Base-by-base conservation (phyloP, 2,888 invertebrate genomes). In the Ditula angustiorana region DNA sequence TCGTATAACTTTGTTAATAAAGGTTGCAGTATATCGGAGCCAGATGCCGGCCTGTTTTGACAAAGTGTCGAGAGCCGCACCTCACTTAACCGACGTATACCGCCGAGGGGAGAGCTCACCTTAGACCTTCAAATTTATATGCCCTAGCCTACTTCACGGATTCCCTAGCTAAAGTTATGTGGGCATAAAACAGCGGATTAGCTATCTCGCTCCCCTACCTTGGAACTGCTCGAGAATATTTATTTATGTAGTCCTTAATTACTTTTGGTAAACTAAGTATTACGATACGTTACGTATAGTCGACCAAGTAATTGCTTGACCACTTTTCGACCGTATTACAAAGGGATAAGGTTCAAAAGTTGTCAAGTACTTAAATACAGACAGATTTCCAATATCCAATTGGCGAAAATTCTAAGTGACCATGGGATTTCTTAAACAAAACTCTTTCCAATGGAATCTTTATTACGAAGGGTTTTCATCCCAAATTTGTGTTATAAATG, bases 1-100 rank as follows among this genome's bases (percentile, higher is more conserved):
- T 84, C 80, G 81, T 86, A 84, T 84, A 91, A 91, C 90, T 92
- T 92, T 90, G 88, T 87, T 91, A 90, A 89, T 90, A 90, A 89
- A 86, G 81, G 85, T 82, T 83, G 81, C 86, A 81, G 86, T 87
- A 84, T 86, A 88, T 88, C 77, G 80, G 76, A 71, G 78, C 74
- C 83, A 82, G 81, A 81, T 81, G 82, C 73, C 75, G 71, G 75
- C 69, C 73, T 74, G 73, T 75, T 76, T 74, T 73, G 76, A 77
- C 77, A 77, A 72, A 79, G 77, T 60, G 72, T 70, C 68, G 69
- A 69, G 64, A 55, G 55, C 57, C 50, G 56, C 50, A 66, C 74
- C 64, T 64, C 64, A 52, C 64, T 64, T 64, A 59, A 59, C 64
- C 58, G 64, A 52, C 53, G 53, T 59, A 58, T 64, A 59, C 64